Conservation (phyloP, 2,888 invertebrate genomes). For the Tupiocoris notatus region DNA sequence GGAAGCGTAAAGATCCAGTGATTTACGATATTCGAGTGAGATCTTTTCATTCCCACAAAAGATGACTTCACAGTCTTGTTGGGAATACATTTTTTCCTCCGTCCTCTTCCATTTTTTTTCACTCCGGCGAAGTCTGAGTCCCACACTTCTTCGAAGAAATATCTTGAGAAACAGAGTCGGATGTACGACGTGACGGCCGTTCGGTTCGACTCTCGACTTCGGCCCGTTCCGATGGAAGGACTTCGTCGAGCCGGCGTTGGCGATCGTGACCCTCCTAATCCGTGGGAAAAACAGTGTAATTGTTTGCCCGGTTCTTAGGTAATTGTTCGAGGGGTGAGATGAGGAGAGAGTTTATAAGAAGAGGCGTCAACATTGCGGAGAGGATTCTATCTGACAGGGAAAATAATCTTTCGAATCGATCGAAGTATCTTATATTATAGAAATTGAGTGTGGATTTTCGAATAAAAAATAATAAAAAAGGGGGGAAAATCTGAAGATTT, state of each 20-base stretch:
- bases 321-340: slow-evolving; percentile 15
- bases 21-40: not conserved
- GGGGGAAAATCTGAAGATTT: no score
- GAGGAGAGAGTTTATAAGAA: not conserved
- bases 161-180: not conserved
- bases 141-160: not conserved
- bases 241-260: slow-evolving; percentile 5
- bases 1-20: not conserved
- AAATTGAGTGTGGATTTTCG: no score
- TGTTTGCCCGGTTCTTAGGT: slow-evolving; percentile 38
- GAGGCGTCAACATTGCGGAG: not conserved
- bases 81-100: not conserved
- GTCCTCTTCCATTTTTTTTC: not conserved
- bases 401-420: no score
- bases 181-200: slow-evolving; percentile 27
- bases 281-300: slow-evolving; percentile 43
- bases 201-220: slow-evolving; percentile 28
- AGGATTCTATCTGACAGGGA: no score
- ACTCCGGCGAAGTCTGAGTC: not conserved
- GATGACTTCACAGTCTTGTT: not conserved
- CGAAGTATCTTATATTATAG: no score
- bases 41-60: not conserved
- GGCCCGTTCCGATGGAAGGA: not conserved
- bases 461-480: no score
- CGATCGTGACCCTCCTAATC: slow-evolving; percentile 38